Evolutionary conservation across 2,888 invertebrate species (phyloP).

Genomic region (Nephrotoma flavescens): DNA sequence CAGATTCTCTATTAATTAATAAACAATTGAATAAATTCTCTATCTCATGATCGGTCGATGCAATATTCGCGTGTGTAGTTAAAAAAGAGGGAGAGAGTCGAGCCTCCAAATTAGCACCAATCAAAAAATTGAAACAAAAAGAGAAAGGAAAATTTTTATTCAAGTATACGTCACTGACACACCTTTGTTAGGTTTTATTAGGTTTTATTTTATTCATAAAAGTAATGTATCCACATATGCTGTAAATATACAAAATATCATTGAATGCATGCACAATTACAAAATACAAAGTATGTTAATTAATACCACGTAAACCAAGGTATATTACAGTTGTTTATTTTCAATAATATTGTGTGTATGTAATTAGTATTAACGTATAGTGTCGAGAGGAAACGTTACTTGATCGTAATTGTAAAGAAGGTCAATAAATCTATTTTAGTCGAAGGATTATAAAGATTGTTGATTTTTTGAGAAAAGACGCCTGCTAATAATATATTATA

Average conservation of each 20-base stretch:
- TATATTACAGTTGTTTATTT: background rate
- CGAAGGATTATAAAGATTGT: background rate
- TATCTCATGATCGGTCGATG: background rate
- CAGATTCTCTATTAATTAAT: background rate
- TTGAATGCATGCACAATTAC: background rate
- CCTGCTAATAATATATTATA: background rate
- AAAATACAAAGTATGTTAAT: background rate
- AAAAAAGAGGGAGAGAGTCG: background rate
- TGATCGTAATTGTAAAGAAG: background rate
- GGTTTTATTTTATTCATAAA: background rate
- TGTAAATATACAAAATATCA: background rate
- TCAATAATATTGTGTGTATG: background rate
- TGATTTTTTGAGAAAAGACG: background rate
- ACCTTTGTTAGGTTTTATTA: background rate
- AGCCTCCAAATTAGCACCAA: background rate
- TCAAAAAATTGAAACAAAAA: background rate
- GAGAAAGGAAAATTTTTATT: background rate
- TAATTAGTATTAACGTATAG: background rate
- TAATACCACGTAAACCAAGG: background rate
- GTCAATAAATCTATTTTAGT: background rate
- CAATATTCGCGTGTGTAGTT: background rate
- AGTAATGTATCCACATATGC: background rate
- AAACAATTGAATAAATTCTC: background rate
- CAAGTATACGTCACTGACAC: background rate
- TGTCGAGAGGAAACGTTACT: background rate